Base-by-base conservation (phyloP, 1,140 invertebrate species). In the Cherax destructor region DNA sequence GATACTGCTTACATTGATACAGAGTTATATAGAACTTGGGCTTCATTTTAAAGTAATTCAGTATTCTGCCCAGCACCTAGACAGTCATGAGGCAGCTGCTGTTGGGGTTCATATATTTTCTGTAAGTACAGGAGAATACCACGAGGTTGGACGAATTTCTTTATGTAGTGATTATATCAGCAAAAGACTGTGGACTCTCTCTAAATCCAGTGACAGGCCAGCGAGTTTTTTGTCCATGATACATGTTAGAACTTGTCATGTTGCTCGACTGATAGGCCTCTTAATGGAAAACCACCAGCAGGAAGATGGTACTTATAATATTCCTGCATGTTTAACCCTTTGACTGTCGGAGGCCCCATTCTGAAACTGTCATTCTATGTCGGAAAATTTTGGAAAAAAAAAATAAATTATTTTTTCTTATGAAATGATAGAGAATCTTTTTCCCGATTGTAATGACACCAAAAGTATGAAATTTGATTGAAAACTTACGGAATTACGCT, bases 181-280 rank as follows among this genome's bases (percentile, higher is more conserved):
- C n/a, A 91, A 56, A 24, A 85, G 89, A 69, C 83, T 91, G 6
- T 85, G 83, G 76, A 78, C 83, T 72, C 72, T 91, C 3, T 65
- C 41, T 85, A 91, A 83, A 56, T 65, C 65, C 10, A 47, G 61
- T 61, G 30, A 0, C 21, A 77, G 65, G 13, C 79, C 89, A 18
- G 89, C 76, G 7, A 91, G 77, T 85, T 91, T 91, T 85, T n/a
- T 91, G 30, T 91, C 89, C 41, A 91, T 91, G 83, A 84, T 91
- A 2, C 89, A 91, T 11, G 18, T 91, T n/a, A 76, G 61, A 52
- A n/a, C 52, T 69, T 91, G 89, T 86, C 50, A 91, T 79, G 59
- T 85, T 16, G 61, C 89, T 56, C 89, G 41, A 4, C 24, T 91
- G 6, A 74, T 91, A n/a, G 89, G 49, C 3, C 76, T 91, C 18